Conservation (phyloP, 2,113 vertebrate species). For the Psettodes erumei region DNA sequence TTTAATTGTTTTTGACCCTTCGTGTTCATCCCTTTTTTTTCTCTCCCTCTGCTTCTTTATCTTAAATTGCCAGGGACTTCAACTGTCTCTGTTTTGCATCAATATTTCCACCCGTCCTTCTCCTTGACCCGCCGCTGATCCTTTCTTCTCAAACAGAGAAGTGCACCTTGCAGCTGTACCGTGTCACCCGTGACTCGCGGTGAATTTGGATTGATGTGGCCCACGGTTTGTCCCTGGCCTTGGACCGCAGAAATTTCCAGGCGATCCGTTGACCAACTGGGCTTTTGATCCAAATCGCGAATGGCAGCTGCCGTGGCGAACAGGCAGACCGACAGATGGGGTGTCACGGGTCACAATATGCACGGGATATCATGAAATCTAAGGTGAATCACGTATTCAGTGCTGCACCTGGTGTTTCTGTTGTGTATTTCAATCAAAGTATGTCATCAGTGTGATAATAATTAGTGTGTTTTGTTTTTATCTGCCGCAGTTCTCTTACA, state of each 20-base stretch:
- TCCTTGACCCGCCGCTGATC: slow-evolving; percentile 44
- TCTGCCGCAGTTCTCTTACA: background rate
- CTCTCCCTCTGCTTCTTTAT: background rate
- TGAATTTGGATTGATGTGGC: slow-evolving; percentile 53
- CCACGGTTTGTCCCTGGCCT: slow-evolving; percentile 21
- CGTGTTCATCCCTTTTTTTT: background rate
- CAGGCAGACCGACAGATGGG: slow-evolving; percentile 38
- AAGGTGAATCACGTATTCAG: background rate
- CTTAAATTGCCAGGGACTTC: background rate
- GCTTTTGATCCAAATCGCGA: slow-evolving; percentile 56
- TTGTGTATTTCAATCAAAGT: slow-evolving; percentile 17
- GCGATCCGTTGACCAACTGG: slow-evolving; percentile 30
- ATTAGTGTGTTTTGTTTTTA: background rate
- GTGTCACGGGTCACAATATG: slow-evolving; percentile 28
- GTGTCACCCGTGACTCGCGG: background rate
- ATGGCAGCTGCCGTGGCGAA: slow-evolving; percentile 45
- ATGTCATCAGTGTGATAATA: background rate
- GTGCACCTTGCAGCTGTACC: slow-evolving; percentile 30
- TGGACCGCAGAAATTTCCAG: slow-evolving; percentile 12
- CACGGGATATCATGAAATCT: slow-evolving; percentile 23
- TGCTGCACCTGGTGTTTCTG: slow-evolving; percentile 19
- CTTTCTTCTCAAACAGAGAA: background rate
- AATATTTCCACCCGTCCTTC: slow-evolving; percentile 1
- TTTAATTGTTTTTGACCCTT: no score
- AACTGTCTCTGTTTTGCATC: background rate